These are phyloP conservation scores for Mastomys natalensis DNA, from an alignment of 2,113 vertebrate genomes.

Conservation along the genomic window DNA sequence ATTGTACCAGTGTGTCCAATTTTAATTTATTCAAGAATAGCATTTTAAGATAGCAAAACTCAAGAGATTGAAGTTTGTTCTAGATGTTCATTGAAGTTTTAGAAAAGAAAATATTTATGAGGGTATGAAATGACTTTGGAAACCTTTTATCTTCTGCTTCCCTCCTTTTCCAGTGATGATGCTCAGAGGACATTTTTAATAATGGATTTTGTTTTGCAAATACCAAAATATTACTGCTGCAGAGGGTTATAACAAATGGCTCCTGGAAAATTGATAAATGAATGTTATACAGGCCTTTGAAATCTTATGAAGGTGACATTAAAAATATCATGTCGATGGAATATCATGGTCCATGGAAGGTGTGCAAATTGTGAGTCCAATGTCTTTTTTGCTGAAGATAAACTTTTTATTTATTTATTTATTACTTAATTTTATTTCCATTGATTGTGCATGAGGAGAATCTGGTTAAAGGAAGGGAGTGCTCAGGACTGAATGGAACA, in stretches of 20 bases:
- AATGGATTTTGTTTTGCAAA: neutral
- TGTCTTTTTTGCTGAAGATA: neutral
- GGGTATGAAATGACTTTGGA: neutral
- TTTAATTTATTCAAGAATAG: conserved; percentile 31
- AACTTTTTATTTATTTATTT: too few species aligned
- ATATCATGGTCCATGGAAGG: neutral
- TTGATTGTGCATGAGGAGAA: neutral
- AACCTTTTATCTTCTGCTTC: neutral
- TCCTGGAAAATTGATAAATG: neutral
- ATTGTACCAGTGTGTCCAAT: neutral
- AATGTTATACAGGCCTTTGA: neutral
- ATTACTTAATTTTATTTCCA: neutral
- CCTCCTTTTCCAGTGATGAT: neutral
- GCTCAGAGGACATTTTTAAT: neutral
- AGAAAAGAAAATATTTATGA: neutral
- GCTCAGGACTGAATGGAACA: neutral
- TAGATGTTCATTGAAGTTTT: neutral
- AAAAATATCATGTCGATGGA: neutral
- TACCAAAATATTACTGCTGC: neutral
- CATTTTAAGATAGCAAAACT: neutral
- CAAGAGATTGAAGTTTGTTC: neutral
- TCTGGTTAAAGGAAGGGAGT: neutral
- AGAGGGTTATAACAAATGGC: neutral
- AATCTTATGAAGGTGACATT: neutral
- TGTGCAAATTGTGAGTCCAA: neutral